Conservation (phyloP, 1,140 invertebrate species). For the Brachionus sp. region DNA sequence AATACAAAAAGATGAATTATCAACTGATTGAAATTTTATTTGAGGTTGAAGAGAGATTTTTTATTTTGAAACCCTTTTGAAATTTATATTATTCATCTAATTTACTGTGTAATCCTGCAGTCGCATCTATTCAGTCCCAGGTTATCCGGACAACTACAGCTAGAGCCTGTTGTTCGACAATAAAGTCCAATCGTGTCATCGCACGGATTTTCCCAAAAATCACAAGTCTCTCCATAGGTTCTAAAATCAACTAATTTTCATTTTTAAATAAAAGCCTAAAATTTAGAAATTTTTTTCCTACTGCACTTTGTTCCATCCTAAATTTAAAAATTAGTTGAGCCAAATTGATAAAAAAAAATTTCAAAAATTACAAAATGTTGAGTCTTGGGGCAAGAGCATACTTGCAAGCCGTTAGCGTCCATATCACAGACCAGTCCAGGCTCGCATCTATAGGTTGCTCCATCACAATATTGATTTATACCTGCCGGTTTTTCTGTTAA, state of each 20-base stretch:
- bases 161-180: not conserved
- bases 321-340: not conserved
- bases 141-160: not conserved
- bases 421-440: not conserved
- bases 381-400: not conserved
- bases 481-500: slow-evolving; percentile 24
- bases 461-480: slow-evolving; percentile 42
- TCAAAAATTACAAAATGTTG: not conserved
- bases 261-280: not conserved
- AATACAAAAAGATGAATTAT: no score
- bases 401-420: not conserved
- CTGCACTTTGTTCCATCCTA: not conserved
- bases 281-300: not conserved
- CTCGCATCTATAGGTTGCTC: not conserved
- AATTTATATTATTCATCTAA: not conserved
- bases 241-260: not conserved
- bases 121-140: not conserved
- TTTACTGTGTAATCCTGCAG: not conserved
- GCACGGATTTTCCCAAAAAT: not conserved
- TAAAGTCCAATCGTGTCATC: not conserved
- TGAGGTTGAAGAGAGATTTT: no score
- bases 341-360: not conserved
- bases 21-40: no score
- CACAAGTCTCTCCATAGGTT: not conserved
- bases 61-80: no score